phyloP scores from a whole-genome alignment of 2,113 vertebrate species.

The Cephalopholis sonnerati region DNA sequence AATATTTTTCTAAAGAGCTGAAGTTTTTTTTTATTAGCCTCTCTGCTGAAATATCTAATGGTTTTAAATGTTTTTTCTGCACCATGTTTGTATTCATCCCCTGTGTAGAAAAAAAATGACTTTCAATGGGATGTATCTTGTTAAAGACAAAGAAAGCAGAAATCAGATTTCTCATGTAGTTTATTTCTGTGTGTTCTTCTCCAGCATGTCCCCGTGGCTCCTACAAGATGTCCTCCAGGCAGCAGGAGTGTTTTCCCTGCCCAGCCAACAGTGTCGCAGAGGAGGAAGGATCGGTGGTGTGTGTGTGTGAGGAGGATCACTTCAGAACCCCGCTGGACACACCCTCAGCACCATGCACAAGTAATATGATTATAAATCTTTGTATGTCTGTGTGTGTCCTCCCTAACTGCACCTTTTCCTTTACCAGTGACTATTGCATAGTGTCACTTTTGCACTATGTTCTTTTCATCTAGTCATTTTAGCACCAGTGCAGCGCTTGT shows the following conservation, averaged over 20 bases:
- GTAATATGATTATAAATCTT: constrained; percentile 73
- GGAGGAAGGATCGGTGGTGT: constrained; percentile 91
- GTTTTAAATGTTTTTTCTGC: neutral
- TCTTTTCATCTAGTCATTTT: constrained; percentile 1
- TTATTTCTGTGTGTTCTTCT: constrained; percentile 44
- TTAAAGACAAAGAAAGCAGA: no score
- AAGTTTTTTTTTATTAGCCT: neutral
- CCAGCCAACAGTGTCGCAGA: constrained; percentile 92
- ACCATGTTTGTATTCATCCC: neutral
- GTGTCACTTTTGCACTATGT: neutral
- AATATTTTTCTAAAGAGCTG: constrained; percentile 5
- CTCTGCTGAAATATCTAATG: constrained; percentile 1
- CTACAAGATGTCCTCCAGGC: constrained; percentile 92
- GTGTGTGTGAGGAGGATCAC: constrained; percentile 92
- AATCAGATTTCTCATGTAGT: no score
- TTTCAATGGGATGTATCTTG: no score
- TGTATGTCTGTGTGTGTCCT: constrained; percentile 14
- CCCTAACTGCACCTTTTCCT: neutral
- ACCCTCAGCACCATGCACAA: constrained; percentile 93
- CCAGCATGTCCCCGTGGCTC: constrained; percentile 92
- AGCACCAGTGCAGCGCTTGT: neutral
- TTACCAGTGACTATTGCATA: neutral
- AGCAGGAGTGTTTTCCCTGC: constrained; percentile 92
- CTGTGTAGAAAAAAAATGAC: neutral
- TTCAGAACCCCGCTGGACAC: constrained; percentile 92